Evolutionary conservation across 2,797 vertebrate species (phyloP), one percentile per base, ranked within the genome.

Genomic region (Catharus ustulatus): DNA sequence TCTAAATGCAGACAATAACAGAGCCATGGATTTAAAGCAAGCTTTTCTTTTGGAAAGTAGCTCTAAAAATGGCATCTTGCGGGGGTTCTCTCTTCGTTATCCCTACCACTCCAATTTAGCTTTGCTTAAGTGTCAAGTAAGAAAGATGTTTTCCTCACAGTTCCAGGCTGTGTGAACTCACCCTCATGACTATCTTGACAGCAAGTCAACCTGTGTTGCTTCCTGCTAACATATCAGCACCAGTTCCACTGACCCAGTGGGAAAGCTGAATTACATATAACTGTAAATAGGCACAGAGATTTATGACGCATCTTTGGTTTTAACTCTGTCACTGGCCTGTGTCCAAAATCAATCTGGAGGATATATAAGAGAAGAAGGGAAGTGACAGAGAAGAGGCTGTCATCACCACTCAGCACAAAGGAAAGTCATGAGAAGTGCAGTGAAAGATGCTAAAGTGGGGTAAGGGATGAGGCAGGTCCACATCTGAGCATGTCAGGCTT

Each of bases 1-100:
- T 82, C 78, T 96, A 97, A 96, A 96, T 64, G 92, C 69, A 96
- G 94, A 90, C 57, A 94, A 80, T 75, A 95, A 84, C 30, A 88
- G 42, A 85, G 43, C 13, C 55, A 69, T 69, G 76, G 84, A 91
- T 94, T 92, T 95, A 92, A 96, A 92, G 27, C 46, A 90, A 62
- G 72, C 49, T 91, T 94, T 95, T 89, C 66, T 89, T 94, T 96
- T 72, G 85, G 75, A 93, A 94, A 94, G 69, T 19, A 93, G 67
- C 71, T 95, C 91, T 86, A 92, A 91, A 96, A 96, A 96, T 58
- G 72, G 61, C 32, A 95, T 89, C 72, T 94, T 93, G 51, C 2
- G 5, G 81, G 79, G 73, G 71, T 77, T 90, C 73, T 83, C 49
- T 76, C 18, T 66, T 94, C 29, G 0, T 87, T 93, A 87, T 52